Evolutionary conservation across 2,113 vertebrate species (phyloP).

Genomic region (Dissostichus mawsoni): DNA sequence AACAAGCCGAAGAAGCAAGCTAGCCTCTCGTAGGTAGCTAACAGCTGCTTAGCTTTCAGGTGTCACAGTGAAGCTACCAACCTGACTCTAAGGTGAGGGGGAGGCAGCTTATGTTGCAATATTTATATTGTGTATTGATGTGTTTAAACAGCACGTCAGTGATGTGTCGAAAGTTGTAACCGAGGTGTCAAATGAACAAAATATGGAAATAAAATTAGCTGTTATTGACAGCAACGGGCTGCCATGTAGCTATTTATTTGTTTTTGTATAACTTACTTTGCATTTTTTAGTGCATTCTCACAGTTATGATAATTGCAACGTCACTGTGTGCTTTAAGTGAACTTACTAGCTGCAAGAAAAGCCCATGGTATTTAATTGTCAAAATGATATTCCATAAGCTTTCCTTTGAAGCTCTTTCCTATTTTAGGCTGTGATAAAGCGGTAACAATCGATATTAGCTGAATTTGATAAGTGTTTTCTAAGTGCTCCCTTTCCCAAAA

Average conservation of each 20-base stretch:
- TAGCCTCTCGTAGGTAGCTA: conserved; percentile 38
- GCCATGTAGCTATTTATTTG: no score
- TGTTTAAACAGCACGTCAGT: neutral
- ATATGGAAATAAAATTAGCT: neutral
- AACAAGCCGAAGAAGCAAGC: conserved; percentile 6
- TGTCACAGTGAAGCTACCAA: conserved; percentile 33
- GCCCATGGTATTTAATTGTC: no score
- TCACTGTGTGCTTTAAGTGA: neutral
- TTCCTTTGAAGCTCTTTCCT: neutral
- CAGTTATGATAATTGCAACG: neutral
- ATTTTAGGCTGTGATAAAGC: no score
- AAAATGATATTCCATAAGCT: no score
- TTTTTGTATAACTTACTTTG: no score
- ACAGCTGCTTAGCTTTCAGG: conserved; percentile 47
- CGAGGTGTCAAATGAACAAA: no score
- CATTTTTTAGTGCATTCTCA: neutral
- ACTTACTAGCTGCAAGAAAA: no score
- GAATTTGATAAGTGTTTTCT: neutral
- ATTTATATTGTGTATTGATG: neutral
- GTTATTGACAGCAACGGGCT: no score
- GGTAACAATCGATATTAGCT: neutral
- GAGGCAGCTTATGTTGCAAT: neutral
- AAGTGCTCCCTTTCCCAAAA: neutral
- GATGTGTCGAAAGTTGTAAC: no score
- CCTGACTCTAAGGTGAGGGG: conserved; percentile 52